Evolutionary conservation across 2,888 invertebrate genomes (phyloP).

Genomic region (Margaritifera margaritifera): DNA sequence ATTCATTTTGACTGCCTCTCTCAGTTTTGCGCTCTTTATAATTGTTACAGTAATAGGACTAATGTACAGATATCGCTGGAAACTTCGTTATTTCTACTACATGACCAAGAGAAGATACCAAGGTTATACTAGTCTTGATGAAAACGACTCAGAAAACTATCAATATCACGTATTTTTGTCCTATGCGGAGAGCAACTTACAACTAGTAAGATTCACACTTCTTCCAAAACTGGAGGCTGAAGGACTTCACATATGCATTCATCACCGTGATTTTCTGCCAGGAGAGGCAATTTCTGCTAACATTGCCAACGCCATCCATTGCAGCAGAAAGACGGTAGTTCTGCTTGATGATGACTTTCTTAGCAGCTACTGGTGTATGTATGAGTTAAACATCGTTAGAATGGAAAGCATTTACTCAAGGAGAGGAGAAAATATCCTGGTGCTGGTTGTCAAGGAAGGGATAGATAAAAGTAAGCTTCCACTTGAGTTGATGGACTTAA

Average conservation of each 20-base stretch:
- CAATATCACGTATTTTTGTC: slow-evolving; percentile 39
- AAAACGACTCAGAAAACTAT: slow-evolving; percentile 8
- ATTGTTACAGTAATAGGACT: slow-evolving; percentile 21
- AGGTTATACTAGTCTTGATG: slow-evolving; percentile 6
- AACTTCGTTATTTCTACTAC: slow-evolving; percentile 34
- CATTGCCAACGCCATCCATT: slow-evolving; percentile 38
- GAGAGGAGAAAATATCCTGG: neutral
- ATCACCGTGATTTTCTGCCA: slow-evolving; percentile 42
- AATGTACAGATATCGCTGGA: slow-evolving; percentile 30
- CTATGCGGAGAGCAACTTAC: slow-evolving; percentile 24
- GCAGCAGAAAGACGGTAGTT: slow-evolving; percentile 42
- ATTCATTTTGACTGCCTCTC: no score
- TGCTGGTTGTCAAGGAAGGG: no score
- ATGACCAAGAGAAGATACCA: slow-evolving; percentile 19
- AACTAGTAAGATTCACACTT: slow-evolving; percentile 13
- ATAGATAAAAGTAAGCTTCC: no score
- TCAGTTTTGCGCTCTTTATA: neutral
- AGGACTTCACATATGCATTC: slow-evolving; percentile 37
- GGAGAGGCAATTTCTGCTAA: slow-evolving; percentile 40
- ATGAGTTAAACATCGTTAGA: slow-evolving; percentile 45
- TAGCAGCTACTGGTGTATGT: slow-evolving; percentile 42
- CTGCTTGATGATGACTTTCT: slow-evolving; percentile 35
- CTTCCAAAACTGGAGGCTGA: slow-evolving; percentile 15
- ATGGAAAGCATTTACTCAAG: slow-evolving; percentile 37
- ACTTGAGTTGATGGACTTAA: no score